phyloP scores from a whole-genome alignment of 2,113 vertebrate species.

The Colinus virginianus region DNA sequence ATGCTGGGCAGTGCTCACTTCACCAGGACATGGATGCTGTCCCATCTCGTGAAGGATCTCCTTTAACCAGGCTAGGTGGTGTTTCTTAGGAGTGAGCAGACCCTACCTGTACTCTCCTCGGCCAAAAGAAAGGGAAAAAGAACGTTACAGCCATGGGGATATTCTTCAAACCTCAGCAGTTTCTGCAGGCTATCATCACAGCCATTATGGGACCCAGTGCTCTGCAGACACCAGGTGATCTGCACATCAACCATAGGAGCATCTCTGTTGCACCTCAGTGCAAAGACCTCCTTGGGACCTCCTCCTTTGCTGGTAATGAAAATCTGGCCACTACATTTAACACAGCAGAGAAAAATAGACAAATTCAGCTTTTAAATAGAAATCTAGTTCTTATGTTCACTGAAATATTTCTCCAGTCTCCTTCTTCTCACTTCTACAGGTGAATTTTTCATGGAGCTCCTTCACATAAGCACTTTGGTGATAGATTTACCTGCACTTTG shows the following conservation, averaged over 20 bases:
- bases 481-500: slow-evolving; percentile 29
- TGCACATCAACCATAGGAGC: background rate
- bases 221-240: background rate
- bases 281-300: no score
- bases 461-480: background rate
- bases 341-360: background rate
- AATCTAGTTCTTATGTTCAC: background rate
- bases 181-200: background rate
- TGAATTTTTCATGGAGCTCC: background rate
- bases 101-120: background rate
- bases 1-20: background rate
- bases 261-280: background rate
- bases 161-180: background rate
- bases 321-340: background rate
- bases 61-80: background rate
- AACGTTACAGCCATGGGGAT: background rate
- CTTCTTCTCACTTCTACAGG: background rate
- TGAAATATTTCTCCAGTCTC: background rate
- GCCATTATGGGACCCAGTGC: background rate
- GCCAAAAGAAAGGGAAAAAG: background rate
- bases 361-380: background rate
- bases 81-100: background rate
- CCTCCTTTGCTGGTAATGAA: background rate
- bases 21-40: background rate
- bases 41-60: background rate